Percentiles rank a stretch among this genome's conserved stretches.
Conservation (phyloP, 1,140 invertebrate species). For the Musca domestica region DNA sequence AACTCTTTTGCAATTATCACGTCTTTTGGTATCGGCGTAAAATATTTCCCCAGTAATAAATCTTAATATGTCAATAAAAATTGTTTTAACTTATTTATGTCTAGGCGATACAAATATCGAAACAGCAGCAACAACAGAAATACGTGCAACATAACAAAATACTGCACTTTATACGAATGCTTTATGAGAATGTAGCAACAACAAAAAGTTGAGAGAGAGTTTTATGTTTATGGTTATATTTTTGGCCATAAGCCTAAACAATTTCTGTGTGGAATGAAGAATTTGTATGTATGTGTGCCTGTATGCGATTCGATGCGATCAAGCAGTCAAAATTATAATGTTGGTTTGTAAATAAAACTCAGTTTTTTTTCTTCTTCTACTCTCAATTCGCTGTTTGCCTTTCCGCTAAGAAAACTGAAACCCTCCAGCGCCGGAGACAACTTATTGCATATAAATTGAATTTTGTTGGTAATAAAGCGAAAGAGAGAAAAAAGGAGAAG, state of each 20-base stretch:
- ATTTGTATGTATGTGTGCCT: neutral
- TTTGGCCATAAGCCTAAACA: conserved; percentile 7
- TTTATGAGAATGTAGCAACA: too few relatives aligned
- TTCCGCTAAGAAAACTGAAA: too few relatives aligned
- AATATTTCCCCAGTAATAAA: neutral
- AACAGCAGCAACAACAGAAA: too few relatives aligned
- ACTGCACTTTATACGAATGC: too few relatives aligned
- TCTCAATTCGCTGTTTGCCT: too few relatives aligned
- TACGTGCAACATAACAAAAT: too few relatives aligned
- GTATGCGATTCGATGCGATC: neutral
- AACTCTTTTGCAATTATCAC: too few relatives aligned
- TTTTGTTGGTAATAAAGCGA: neutral
- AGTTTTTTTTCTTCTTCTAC: too few relatives aligned
- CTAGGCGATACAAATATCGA: neutral
- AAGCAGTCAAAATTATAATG: neutral
- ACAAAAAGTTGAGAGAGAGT: too few relatives aligned
- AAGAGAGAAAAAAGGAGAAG: too few relatives aligned
- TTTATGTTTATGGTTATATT: neutral
- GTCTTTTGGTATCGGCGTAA: too few relatives aligned
- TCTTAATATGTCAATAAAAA: conserved; percentile 5
- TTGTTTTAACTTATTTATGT: neutral
- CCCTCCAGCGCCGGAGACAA: neutral
- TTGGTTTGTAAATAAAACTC: neutral
- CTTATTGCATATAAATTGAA: conserved; percentile 42
- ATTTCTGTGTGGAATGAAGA: neutral